Conservation (phyloP, 2,888 invertebrate species). For the Aromia moschata region DNA sequence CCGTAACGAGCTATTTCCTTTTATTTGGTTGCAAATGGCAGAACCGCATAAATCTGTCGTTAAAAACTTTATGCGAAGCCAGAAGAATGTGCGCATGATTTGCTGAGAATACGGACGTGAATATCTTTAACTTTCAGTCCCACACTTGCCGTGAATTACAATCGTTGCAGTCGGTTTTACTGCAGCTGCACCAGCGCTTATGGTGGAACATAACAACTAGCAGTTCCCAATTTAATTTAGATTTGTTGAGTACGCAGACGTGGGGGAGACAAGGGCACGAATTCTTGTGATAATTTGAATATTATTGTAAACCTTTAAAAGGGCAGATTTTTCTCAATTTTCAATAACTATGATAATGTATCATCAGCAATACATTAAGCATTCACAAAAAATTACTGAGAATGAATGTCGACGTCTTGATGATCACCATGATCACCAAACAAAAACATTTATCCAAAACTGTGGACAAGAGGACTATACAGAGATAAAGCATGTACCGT, state of each 20-base stretch:
- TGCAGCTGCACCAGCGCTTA: slow-evolving; percentile 20
- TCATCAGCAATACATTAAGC: no score
- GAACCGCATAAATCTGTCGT: slow-evolving; percentile 8
- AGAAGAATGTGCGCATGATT: slow-evolving; percentile 18
- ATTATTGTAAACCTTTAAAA: no score
- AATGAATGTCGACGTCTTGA: no score
- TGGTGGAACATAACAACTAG: slow-evolving; percentile 19
- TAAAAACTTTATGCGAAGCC: slow-evolving; percentile 4
- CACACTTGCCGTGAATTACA: slow-evolving; percentile 26
- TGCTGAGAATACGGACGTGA: slow-evolving; percentile 21
- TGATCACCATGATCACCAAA: no score
- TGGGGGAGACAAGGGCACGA: no score
- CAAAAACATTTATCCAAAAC: no score
- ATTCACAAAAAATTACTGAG: no score
- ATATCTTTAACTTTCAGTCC: slow-evolving; percentile 21
- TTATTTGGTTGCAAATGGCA: slow-evolving; percentile 1
- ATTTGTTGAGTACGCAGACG: neutral
- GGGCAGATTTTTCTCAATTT: no score
- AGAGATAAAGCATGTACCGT: no score
- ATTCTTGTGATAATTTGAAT: no score
- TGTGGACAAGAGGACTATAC: no score
- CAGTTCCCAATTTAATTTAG: slow-evolving; percentile 9
- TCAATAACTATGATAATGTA: no score
- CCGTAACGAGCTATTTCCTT: neutral
- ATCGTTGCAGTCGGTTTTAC: slow-evolving; percentile 23